Base-by-base conservation (phyloP, 2,113 vertebrate genomes). In the Takifugu flavidus region DNA sequence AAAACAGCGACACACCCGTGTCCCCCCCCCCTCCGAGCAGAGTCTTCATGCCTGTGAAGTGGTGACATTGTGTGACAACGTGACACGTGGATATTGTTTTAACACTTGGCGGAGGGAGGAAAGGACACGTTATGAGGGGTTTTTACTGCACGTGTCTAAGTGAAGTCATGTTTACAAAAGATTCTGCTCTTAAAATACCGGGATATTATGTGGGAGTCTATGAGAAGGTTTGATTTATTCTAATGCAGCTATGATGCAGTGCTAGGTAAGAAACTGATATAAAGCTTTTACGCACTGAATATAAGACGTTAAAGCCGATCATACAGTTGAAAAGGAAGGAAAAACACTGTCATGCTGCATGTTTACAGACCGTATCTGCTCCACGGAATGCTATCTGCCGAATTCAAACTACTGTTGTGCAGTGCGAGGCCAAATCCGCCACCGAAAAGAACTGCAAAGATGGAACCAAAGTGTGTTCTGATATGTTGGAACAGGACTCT, bases 401-500 rank as follows among this genome's bases (percentile, higher is more conserved):
- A 73, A 83, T 70, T 69, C 59, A 79, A 47, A 75, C 61, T 59
- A 76, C 62, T 77, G 74, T 67, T 78, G 54, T 65, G 34, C 70
- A 82, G 82, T 82, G 56, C 2, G 50, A 82, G 76, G 81, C 84
- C 68, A 80, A 13, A 74, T 72, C 77, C 75, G 75, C 76, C 78
- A 72, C 56, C 3, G 56, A 68, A 79, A 79, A 82, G 56, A 56
- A 74, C 53, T 25, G 72, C 79, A 85, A 83, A 84, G 83, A 82
- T 25, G 58, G 71, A 66, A 55, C 62, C 65, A 50, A 75, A 83
- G 74, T 71, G 73, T 20, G 67, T 56, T 59, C 67, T 63, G 31
- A 49, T 73, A 80, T 80, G 78, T 82, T 64, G 79, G 82, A 84
- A 84, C 83, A 81, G 80, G 71, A 82, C 62, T 72, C 70, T 89